These are phyloP conservation scores for Thaleichthys pacificus DNA, from an alignment of 2,797 vertebrate species.

Conservation along the genomic window DNA sequence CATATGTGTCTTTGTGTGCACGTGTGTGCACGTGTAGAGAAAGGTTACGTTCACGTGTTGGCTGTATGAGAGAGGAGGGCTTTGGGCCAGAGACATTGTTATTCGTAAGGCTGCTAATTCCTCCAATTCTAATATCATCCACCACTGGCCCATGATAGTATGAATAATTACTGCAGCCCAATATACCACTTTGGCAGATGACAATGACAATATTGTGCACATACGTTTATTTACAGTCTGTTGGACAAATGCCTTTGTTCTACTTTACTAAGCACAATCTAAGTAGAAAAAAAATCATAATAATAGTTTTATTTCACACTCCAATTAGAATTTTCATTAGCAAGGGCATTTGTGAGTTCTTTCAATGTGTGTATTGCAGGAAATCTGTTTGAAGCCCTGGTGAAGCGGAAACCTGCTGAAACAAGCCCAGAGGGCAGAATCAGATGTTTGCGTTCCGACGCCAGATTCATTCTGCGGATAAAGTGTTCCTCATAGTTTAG, in stretches of 20 bases:
- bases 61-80: background rate
- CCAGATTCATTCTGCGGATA: background rate
- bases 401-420: conserved; percentile 8
- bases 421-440: background rate
- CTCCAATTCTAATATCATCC: background rate
- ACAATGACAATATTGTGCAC: background rate
- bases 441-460: background rate
- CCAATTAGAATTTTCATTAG: conserved; percentile 10
- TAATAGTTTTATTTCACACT: conserved; percentile 10
- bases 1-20: background rate
- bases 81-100: background rate
- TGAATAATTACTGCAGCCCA: too few relatives aligned
- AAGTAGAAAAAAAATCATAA: background rate
- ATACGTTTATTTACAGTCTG: background rate
- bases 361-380: conserved; percentile 2
- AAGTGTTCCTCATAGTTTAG: background rate
- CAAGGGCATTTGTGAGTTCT: conserved; percentile 4
- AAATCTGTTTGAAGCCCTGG: conserved; percentile 1
- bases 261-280: background rate
- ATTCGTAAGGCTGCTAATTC: background rate
- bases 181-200: too few relatives aligned
- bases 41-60: too few relatives aligned
- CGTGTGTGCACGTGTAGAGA: background rate
- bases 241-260: background rate
- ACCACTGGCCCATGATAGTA: background rate